Percentiles rank a stretch among this genome's conserved stretches.
These are phyloP conservation scores for Entomyzon cyanotis DNA, from an alignment of 2,113 vertebrate species.

Conservation along the genomic window DNA sequence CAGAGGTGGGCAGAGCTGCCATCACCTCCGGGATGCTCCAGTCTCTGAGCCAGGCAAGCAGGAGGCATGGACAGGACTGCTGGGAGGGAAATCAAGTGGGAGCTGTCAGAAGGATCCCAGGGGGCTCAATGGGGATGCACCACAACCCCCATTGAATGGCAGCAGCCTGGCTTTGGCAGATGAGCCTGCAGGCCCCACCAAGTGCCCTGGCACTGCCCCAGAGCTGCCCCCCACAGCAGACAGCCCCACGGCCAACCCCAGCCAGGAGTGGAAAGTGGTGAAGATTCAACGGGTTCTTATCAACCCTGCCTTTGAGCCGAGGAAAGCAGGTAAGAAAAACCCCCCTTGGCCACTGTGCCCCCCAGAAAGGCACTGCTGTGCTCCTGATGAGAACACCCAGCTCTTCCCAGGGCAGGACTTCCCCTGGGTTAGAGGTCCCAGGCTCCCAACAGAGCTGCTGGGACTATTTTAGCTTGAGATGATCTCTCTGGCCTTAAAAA, in stretches of 20 bases:
- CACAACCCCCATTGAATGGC: accelerated
- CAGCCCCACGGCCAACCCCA: not conserved
- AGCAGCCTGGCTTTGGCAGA: not conserved
- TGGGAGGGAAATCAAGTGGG: not conserved
- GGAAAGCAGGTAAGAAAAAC: constrained; percentile 69
- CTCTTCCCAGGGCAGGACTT: constrained; percentile 19
- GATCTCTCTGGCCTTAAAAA: constrained; percentile 47
- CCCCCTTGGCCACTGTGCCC: not conserved
- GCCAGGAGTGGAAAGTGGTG: constrained; percentile 64
- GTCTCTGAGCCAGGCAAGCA: accelerated
- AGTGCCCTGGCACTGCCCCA: not conserved
- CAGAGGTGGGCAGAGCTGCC: not conserved
- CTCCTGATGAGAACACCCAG: not conserved
- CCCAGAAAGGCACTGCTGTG: not conserved
- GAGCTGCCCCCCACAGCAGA: not conserved
- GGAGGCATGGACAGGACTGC: not conserved
- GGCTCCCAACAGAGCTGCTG: not conserved
- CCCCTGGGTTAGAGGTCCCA: not conserved
- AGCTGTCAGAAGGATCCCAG: not conserved
- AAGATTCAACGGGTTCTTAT: constrained; percentile 59
- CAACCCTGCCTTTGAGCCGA: not conserved
- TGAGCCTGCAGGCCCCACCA: accelerated
- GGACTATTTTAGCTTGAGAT: constrained; percentile 13
- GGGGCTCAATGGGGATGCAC: not conserved
- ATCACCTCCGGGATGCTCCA: not conserved